Evolutionary conservation across 2,113 vertebrate genomes (phyloP), one percentile per base, ranked within the genome.

Genomic region (Apteryx owenii): DNA sequence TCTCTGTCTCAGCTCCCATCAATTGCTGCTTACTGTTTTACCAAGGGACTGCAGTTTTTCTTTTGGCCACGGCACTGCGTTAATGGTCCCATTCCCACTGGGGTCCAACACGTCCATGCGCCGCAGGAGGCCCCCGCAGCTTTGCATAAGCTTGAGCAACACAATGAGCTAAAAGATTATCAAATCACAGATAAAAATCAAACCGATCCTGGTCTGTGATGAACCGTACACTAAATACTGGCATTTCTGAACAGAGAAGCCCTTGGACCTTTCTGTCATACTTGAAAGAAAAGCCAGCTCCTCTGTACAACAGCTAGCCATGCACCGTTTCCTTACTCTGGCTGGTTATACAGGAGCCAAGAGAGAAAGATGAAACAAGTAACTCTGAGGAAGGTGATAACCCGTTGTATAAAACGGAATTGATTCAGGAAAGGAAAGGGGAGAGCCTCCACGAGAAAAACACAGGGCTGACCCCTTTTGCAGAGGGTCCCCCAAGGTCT

Each of bases 21-120:
- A 8, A 58, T 26, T 61, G 65, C 93, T 95, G 93, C 86, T 11
- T 78, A 12, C 60, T 23, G n/a, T 19, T 13, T 48, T 11, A 23
- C 53, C 80, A 76, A 68, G 29, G 81, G 68, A 48, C 58, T 38
- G 20, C 40, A 5, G 12, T 36, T 89, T 81, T 91, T 29, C 48
- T 72, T 11, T 10, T 6, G 23, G 2, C 31, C 9, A 8, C 2
- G 1, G 31, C 20, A 54, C 3, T 64, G 46, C 61, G 42, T 46
- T 44, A 69, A 42, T 2, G 42, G 29, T 33, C 28, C 22, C 2
- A 0, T 20, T 87, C 33, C 69, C 61, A 26, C 46, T 64, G 11
- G 2, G 25, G 26, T 29, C 50, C 50, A 25, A 85, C 38, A 10
- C 6, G 4, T 2, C 28, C 31, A 26, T 29, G 9, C 0, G 1